Percentiles rank a stretch among this genome's conserved stretches.
Conservation (phyloP, 2,888 invertebrate species). For the Pteria penguin region DNA sequence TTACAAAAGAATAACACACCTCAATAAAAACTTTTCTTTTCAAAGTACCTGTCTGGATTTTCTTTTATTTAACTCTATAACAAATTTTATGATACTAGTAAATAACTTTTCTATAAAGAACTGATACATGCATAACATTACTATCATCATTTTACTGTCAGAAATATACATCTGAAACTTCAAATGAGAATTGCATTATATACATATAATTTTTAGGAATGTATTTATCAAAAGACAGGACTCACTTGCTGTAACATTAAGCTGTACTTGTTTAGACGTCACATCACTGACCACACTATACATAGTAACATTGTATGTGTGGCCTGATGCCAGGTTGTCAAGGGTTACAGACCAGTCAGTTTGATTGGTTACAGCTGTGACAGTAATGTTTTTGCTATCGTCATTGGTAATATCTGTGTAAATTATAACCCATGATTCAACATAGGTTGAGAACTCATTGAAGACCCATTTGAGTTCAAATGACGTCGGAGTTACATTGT, state of each 20-base stretch:
- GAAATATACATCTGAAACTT: too few relatives aligned
- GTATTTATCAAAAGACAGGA: too few relatives aligned
- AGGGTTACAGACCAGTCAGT: conserved; percentile 40
- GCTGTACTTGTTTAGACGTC: conserved; percentile 40
- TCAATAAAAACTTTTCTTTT: too few relatives aligned
- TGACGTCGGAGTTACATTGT: conserved; percentile 46
- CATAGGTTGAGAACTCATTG: conserved; percentile 49
- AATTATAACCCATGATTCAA: conserved; percentile 56
- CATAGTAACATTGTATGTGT: conserved; percentile 58
- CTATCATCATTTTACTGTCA: too few relatives aligned
- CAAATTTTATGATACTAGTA: too few relatives aligned
- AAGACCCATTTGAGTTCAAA: conserved; percentile 61
- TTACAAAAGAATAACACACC: too few relatives aligned
- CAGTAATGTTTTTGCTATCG: conserved; percentile 22
- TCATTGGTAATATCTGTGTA: conserved; percentile 39
- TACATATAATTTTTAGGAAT: too few relatives aligned
- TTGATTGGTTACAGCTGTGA: conserved; percentile 40
- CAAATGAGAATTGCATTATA: too few relatives aligned
- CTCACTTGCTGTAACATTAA: conserved; percentile 61
- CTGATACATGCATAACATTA: too few relatives aligned
- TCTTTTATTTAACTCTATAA: too few relatives aligned
- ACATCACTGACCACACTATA: conserved; percentile 51
- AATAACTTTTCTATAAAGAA: too few relatives aligned
- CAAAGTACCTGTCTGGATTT: too few relatives aligned
- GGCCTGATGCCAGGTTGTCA: conserved; percentile 56